A percentile compares a stretch with the other conserved stretches of the same genome.
Conservation (phyloP, 2,888 invertebrate species). For the Arge pagana region DNA sequence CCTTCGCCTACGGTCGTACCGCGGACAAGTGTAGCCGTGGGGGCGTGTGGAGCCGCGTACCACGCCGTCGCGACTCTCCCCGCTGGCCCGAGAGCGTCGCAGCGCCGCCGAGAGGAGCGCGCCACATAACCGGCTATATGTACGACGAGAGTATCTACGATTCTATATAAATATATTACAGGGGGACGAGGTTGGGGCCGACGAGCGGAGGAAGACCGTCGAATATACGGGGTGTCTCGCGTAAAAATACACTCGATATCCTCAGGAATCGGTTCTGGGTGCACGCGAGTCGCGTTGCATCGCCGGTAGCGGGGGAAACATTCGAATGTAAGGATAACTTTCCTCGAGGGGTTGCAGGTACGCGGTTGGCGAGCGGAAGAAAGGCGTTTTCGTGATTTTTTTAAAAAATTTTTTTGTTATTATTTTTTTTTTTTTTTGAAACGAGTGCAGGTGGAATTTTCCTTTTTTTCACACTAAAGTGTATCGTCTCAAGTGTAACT, state of each 20-base stretch:
- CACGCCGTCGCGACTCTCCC: constrained; percentile 24
- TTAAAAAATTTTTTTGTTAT: too few species aligned
- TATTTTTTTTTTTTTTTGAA: too few species aligned
- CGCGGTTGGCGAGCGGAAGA: background rate
- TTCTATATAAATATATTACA: constrained; percentile 48
- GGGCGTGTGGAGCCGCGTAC: constrained; percentile 25
- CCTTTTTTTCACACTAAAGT: too few species aligned
- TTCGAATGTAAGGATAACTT: background rate
- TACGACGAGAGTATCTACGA: constrained; percentile 34
- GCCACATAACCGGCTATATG: constrained; percentile 21
- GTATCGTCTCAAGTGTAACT: too few species aligned
- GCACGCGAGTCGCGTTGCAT: background rate
- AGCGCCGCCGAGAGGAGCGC: too few species aligned
- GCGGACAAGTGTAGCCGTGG: constrained; percentile 48
- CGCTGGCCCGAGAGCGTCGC: constrained; percentile 15
- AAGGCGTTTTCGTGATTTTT: too few species aligned
- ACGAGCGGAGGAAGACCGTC: constrained; percentile 29
- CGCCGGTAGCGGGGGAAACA: background rate
- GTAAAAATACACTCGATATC: constrained; percentile 33
- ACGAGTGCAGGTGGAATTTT: too few species aligned
- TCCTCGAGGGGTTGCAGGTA: constrained; percentile 4
- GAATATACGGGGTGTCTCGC: constrained; percentile 40
- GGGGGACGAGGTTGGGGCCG: constrained; percentile 27
- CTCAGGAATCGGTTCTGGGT: background rate
- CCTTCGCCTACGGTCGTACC: constrained; percentile 29